Base-by-base conservation (phyloP, 2,888 invertebrate species). In the Trachelus stipa region DNA sequence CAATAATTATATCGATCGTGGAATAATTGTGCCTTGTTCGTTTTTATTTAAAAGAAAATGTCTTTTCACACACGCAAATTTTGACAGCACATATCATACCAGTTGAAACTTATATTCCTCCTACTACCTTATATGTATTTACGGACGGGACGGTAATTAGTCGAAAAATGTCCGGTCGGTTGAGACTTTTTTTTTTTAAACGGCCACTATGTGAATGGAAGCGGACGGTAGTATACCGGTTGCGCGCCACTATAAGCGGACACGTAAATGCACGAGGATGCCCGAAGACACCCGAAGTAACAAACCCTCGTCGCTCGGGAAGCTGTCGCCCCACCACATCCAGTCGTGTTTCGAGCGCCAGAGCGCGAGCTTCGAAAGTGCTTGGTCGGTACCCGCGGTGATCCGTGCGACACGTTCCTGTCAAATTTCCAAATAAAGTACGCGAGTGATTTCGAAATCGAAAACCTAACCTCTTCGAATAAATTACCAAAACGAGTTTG, bases 341-440 rank as follows among this genome's bases (percentile, higher is more conserved):
- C 90, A 90, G 90, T 90, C 88, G 87, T 88, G 88, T 88, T 88
- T 87, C 88, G 90, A 89, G 87, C 88, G 89, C 87, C 87, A 86
- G 83, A 84, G 83, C 82, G 88, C 84, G 85, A 84, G 87, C 84
- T 85, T 87, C 84, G 84, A 68, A 33, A 73, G 76, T 75, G 71
- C 74, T 78, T 81, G 56, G 84, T 69, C 75, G 79, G 78, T 81
- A 80, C n/a, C n/a, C 9, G 12, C 56, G 56, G 23, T 40, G 31
- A 40, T 75, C 30, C 33, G 56, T 33, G 30, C 23, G 33, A 77
- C 77, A 56, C 73, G 77, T 73, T 68, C 33, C 56, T 69, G 69
- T 69, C 69, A 69, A 69, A 69, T 69, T 69, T 33, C 11, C 11
- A 69, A 69, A 69, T 69, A 69, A 33, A n/a, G 30, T 69, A 31